Conservation (phyloP, 2,888 invertebrate species). For the Buathra laborator region DNA sequence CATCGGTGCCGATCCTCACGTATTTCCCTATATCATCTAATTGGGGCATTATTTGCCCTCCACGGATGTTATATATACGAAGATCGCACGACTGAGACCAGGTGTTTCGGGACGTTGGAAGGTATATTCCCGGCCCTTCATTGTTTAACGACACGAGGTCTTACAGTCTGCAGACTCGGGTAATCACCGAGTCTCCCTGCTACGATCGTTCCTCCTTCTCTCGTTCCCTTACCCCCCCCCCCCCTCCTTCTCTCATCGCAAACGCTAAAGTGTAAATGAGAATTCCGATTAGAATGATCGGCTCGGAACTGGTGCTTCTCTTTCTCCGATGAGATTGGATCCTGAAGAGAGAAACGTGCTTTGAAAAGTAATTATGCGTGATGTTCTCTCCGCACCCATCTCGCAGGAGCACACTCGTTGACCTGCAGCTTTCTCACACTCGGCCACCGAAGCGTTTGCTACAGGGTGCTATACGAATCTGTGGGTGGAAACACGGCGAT, state of each 20-base stretch:
- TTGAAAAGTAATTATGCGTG: conserved; percentile 70
- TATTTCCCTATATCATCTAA: conserved; percentile 72
- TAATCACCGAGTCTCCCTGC: conserved; percentile 11
- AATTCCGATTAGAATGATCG: conserved; percentile 71
- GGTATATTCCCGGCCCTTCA: conserved; percentile 1
- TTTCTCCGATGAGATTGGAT: conserved; percentile 67
- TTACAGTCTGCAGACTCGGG: conserved; percentile 12
- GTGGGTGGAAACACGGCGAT: conserved; percentile 20
- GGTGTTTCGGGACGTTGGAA: not conserved
- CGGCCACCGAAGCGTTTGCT: not conserved
- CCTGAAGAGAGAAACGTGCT: conserved; percentile 69
- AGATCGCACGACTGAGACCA: not conserved
- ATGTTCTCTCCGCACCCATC: conserved; percentile 41
- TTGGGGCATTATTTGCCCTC: conserved; percentile 72
- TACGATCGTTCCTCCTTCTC: not conserved
- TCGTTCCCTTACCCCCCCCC: not conserved
- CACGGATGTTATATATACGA: conserved; percentile 9
- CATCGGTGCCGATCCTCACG: conserved; percentile 63
- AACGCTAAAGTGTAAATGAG: conserved; percentile 69
- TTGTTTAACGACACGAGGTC: conserved; percentile 20
- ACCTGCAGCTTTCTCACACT: conserved; percentile 8
- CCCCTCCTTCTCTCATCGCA: not conserved
- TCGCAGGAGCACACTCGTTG: not conserved
- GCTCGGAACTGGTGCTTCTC: conserved; percentile 53
- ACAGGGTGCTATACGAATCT: conserved; percentile 15